These are phyloP conservation scores for Sepiola atlantica DNA, from an alignment of 2,888 invertebrate genomes.

Conservation along the genomic window DNA sequence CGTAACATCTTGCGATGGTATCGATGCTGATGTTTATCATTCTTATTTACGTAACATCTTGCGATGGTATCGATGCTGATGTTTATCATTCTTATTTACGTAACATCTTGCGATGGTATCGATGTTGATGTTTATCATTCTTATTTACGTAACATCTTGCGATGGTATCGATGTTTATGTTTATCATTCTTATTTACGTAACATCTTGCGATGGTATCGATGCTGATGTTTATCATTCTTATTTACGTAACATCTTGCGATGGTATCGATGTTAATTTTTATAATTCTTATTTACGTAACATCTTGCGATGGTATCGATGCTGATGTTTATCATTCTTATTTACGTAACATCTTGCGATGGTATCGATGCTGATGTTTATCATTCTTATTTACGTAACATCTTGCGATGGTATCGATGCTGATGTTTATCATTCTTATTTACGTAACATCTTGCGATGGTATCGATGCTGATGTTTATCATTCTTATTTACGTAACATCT, in stretches of 20 bases:
- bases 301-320: background rate
- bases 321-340: too few relatives aligned
- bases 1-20: background rate
- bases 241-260: background rate
- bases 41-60: background rate
- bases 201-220: background rate
- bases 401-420: background rate
- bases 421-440: too few relatives aligned
- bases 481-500: too few relatives aligned
- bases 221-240: too few relatives aligned
- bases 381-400: background rate
- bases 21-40: too few relatives aligned
- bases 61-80: background rate
- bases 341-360: background rate
- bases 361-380: too few relatives aligned
- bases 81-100: background rate
- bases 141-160: background rate
- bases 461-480: too few relatives aligned
- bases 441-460: background rate
- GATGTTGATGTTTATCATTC: too few relatives aligned
- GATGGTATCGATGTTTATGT: background rate
- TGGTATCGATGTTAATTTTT: background rate
- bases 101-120: background rate
- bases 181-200: background rate
- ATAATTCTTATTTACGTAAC: background rate